These are phyloP conservation scores for Urosaurus nigricauda DNA, from an alignment of 2,797 vertebrate species.

Conservation along the genomic window DNA sequence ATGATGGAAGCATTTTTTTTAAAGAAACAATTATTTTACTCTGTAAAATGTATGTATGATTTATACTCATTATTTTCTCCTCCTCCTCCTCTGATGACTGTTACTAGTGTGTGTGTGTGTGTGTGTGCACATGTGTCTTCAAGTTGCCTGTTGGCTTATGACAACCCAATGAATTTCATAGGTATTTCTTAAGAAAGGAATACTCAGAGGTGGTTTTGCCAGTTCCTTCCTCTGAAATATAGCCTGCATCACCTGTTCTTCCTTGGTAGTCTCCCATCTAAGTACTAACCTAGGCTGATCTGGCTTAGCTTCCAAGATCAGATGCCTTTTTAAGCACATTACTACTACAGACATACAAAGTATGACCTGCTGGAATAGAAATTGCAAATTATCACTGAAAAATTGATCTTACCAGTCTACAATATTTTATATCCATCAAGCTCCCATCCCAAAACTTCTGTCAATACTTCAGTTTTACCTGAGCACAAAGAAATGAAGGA, in stretches of 20 bases:
- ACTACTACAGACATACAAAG: background rate
- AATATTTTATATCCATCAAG: conserved; percentile 73
- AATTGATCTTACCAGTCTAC: conserved; percentile 58
- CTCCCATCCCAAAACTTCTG: conserved; percentile 71
- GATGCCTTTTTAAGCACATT: background rate
- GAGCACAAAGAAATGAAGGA: conserved; percentile 72
- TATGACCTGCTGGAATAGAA: conserved; percentile 14
- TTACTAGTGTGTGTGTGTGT: background rate
- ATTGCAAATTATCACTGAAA: conserved; percentile 31
- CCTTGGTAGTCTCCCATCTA: too few species aligned
- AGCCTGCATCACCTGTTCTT: too few species aligned
- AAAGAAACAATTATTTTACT: background rate
- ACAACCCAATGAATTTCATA: too few species aligned
- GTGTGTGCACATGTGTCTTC: too few species aligned
- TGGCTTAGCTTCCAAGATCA: too few species aligned
- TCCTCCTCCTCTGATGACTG: background rate
- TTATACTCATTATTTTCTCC: background rate
- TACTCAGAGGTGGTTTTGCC: too few species aligned
- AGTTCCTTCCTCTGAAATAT: too few species aligned
- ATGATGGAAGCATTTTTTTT: too few species aligned
- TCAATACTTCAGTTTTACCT: conserved; percentile 82
- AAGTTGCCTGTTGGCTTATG: too few species aligned
- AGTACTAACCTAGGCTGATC: too few species aligned
- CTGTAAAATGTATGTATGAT: background rate
- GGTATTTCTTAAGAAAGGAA: too few species aligned